phyloP scores from a whole-genome alignment of 2,113 vertebrate species.

The Ellobius talpinus region DNA sequence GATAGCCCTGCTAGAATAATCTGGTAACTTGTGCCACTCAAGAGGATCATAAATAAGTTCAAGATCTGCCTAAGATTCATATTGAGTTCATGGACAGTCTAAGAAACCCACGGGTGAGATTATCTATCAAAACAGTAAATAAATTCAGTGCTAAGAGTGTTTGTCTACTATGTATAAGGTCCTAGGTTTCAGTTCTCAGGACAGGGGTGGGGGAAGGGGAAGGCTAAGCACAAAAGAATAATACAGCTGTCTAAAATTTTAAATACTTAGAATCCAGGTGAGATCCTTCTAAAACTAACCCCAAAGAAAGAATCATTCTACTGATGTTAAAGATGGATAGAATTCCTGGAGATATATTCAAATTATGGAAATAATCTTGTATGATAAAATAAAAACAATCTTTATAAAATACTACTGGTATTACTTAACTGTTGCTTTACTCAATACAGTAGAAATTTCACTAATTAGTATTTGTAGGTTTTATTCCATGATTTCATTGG shows the following conservation, averaged over 20 bases:
- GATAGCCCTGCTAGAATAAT: neutral
- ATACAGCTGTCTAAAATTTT: neutral
- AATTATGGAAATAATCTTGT: conserved; percentile 24
- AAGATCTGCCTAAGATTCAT: neutral
- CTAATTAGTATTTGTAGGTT: neutral
- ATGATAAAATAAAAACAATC: conserved; percentile 5
- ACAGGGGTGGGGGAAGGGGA: no score
- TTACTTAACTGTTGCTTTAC: neutral
- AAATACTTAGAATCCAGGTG: neutral
- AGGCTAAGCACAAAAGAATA: neutral
- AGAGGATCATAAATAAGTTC: neutral
- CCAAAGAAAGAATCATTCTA: neutral
- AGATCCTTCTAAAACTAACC: conserved; percentile 23
- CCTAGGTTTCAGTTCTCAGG: neutral
- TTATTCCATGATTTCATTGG: conserved; percentile 2
- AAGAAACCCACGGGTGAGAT: neutral
- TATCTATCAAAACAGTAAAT: neutral
- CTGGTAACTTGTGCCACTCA: neutral
- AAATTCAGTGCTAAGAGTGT: neutral
- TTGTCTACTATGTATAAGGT: neutral
- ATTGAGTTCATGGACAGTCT: neutral
- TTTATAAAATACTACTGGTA: conserved; percentile 7
- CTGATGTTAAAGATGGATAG: neutral
- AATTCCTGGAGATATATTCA: conserved; percentile 17
- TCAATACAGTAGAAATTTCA: conserved; percentile 26